Evolutionary conservation across 23 tunicate genomes (phyloP).

Genomic region (Clavelina lepadiformis): DNA sequence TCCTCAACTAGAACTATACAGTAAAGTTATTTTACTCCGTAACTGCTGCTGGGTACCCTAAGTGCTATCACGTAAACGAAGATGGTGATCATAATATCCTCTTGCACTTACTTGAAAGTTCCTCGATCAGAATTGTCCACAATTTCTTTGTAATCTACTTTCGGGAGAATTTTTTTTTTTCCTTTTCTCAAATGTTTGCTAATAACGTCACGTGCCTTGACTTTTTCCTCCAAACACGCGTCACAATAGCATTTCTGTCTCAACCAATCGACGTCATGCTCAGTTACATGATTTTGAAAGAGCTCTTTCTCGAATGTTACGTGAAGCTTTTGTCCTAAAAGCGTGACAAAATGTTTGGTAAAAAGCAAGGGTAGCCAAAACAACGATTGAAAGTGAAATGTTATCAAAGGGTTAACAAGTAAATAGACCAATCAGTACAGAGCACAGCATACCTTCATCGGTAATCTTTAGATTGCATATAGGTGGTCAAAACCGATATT

Average conservation of each 20-base stretch:
- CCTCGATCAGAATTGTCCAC: neutral
- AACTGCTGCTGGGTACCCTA: neutral
- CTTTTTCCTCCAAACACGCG: constrained; percentile 20
- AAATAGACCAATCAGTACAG: too few species aligned
- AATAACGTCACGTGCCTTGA: constrained; percentile 23
- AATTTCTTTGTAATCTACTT: constrained; percentile 2
- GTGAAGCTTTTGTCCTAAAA: neutral
- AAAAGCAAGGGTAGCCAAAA: too few species aligned
- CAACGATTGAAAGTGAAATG: too few species aligned
- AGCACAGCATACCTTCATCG: too few species aligned
- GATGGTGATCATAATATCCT: too few species aligned
- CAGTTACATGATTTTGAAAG: constrained; percentile 26
- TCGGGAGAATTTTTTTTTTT: neutral
- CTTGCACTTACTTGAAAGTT: constrained; percentile 9
- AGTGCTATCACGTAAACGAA: too few species aligned
- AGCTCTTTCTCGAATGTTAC: neutral
- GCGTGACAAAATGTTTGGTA: too few species aligned
- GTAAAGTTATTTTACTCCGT: constrained; percentile 6
- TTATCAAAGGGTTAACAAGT: too few species aligned
- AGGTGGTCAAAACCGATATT: too few species aligned
- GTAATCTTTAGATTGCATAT: too few species aligned
- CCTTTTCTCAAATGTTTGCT: neutral
- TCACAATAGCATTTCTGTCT: constrained; percentile 56
- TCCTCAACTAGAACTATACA: too few species aligned
- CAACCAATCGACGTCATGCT: constrained; percentile 43